Evolutionary conservation across 37 sponge, comb jelly and placozoan species (phyloP), one percentile per base, ranked within the genome.

Genomic region (Petrosia ficiformis): DNA sequence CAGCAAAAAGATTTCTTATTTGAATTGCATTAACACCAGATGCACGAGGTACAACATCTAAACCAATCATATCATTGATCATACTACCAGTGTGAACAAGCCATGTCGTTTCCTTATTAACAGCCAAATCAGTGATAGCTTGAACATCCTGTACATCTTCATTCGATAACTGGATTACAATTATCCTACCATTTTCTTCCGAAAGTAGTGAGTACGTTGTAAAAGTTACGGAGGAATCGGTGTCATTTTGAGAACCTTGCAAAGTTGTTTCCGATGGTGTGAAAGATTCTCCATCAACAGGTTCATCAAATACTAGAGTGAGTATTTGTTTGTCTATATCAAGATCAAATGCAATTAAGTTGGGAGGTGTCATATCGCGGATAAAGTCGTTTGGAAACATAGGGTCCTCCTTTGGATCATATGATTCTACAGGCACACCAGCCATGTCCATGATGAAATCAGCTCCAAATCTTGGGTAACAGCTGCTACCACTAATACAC

Each of bases 391-490:
- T 37, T 72, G 65, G 42, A 24, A 4, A 10, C 1, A 3, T 41
- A 42, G 39, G 25, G 0, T 34, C 78, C 8, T 8, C 14, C 8
- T 8, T 48, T 29, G 59, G 25, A 31, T 32, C 72, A 71, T 80
- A 67, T 31, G 71, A 57, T 28, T 10, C 39, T 0, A 89, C 89
- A 30, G 74, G 78, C 64, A 89, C 89, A 0, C 87, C 94, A 74
- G 89, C 83, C 66, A 92, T 68, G 65, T 95, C 96, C 42, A 70
- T 31, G n/a, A 91, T 78, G 61, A 92, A 89, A 3, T 58, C 68
- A 26, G 79, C 24, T 21, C 71, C 42, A 64, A 86, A 89, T 59
- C 87, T 83, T 3, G 76, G 56, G 60, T 64, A 88, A 70, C 96
- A 95, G 34, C 42, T 70, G 5, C 43, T 33, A 2, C 22, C 16